Evolutionary conservation across 2,113 vertebrate species (phyloP).

Genomic region (Gopherus flavomarginatus): DNA sequence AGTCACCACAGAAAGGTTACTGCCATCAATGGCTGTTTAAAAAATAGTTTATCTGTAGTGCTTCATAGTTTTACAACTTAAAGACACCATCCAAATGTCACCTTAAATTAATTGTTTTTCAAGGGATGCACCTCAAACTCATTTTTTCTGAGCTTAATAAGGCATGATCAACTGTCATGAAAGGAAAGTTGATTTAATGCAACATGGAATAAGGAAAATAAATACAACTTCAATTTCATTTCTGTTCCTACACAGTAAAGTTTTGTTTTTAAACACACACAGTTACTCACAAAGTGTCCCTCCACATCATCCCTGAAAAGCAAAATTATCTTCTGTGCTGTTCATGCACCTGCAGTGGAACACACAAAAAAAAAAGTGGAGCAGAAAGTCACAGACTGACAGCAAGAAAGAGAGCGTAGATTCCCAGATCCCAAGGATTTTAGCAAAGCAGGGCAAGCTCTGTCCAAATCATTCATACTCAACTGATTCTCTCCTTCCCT

Average conservation of each 20-base stretch:
- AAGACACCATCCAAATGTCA: neutral
- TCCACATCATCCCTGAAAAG: slow-evolving; percentile 75
- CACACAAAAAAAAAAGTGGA: slow-evolving; percentile 46
- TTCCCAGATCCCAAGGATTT: neutral
- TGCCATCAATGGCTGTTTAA: neutral
- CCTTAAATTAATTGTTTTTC: neutral
- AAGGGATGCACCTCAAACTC: neutral
- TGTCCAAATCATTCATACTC: neutral
- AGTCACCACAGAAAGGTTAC: neutral
- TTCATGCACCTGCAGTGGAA: slow-evolving; percentile 72
- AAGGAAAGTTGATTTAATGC: neutral
- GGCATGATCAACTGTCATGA: neutral
- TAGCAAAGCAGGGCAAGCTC: neutral
- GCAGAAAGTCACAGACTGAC: slow-evolving; percentile 23
- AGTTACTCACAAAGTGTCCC: slow-evolving; percentile 75
- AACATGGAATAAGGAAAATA: neutral
- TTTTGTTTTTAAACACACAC: neutral
- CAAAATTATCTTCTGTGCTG: slow-evolving; percentile 47
- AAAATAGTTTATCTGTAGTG: too few species aligned
- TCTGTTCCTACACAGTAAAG: neutral
- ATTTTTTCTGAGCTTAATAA: neutral
- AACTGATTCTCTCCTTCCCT: neutral
- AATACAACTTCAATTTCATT: neutral
- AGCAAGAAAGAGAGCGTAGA: neutral
- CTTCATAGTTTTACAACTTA: neutral